Conservation (phyloP, 2,113 vertebrate genomes). For the Ondatra zibethicus region DNA sequence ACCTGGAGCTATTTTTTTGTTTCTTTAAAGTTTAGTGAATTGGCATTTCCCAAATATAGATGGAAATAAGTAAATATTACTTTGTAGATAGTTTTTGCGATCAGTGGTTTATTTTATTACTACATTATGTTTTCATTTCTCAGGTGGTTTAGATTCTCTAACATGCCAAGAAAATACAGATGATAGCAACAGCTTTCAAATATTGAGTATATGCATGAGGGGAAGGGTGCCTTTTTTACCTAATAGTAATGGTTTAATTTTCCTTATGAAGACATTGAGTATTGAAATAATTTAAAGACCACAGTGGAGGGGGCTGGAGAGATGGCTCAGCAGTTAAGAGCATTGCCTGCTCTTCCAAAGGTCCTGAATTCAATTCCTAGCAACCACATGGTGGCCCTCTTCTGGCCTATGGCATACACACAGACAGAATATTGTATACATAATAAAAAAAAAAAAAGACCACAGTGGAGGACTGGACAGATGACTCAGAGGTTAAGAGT, state of each 20-base stretch:
- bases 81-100: not conserved
- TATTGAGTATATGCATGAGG: not conserved
- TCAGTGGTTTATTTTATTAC: not conserved
- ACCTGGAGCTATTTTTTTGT: not conserved
- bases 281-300: slow-evolving; percentile 8
- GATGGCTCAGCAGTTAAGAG: too few species aligned
- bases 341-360: too few species aligned
- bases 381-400: too few species aligned
- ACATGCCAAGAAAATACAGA: slow-evolving; percentile 27
- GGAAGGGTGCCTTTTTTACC: slow-evolving; percentile 14
- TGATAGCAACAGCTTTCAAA: not conserved
- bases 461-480: not conserved
- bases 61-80: not conserved
- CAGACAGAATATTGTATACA: too few species aligned
- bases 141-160: slow-evolving; percentile 29
- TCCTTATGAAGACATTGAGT: not conserved
- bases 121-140: slow-evolving; percentile 30
- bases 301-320: not conserved
- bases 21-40: not conserved
- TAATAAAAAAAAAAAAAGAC: not conserved
- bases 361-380: too few species aligned
- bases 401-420: too few species aligned
- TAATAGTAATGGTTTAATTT: not conserved
- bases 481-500: too few species aligned
- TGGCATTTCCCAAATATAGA: not conserved